phyloP scores from a whole-genome alignment of 1,140 invertebrate species.

The Drosophila funebris region DNA sequence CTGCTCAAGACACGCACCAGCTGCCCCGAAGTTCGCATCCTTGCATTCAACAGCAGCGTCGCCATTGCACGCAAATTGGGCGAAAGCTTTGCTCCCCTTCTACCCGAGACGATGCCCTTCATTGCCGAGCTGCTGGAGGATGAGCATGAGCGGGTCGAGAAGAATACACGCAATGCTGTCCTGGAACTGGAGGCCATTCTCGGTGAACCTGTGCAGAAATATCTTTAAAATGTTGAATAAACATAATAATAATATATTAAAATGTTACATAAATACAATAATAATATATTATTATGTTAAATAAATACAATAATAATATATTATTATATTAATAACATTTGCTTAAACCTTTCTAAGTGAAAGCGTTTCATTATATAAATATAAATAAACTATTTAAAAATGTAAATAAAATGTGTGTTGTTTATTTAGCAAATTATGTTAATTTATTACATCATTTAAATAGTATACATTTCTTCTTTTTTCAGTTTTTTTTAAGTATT shows the following conservation, averaged over 20 bases:
- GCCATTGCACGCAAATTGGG: slow-evolving; percentile 91
- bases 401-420: no score
- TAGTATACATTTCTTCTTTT: no score
- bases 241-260: no score
- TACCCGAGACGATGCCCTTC: slow-evolving; percentile 93
- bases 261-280: no score
- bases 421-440: no score
- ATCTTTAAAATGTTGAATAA: slow-evolving; percentile 86
- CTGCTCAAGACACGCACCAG: slow-evolving; percentile 93
- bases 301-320: no score
- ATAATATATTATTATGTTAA: no score
- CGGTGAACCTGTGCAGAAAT: slow-evolving; percentile 93
- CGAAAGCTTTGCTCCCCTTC: slow-evolving; percentile 91
- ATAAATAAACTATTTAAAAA: no score
- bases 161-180: slow-evolving; percentile 89
- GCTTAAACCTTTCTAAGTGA: no score
- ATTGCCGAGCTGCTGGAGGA: slow-evolving; percentile 93
- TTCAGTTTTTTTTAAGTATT: neutral
- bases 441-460: no score
- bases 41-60: slow-evolving; percentile 87
- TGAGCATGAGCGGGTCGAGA: slow-evolving; percentile 91
- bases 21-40: slow-evolving; percentile 86
- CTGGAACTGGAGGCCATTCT: slow-evolving; percentile 91
- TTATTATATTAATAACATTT: no score
- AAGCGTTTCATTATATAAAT: no score